phyloP scores from a whole-genome alignment of 1,140 invertebrate genomes.

The Leptoteleia sp. region DNA sequence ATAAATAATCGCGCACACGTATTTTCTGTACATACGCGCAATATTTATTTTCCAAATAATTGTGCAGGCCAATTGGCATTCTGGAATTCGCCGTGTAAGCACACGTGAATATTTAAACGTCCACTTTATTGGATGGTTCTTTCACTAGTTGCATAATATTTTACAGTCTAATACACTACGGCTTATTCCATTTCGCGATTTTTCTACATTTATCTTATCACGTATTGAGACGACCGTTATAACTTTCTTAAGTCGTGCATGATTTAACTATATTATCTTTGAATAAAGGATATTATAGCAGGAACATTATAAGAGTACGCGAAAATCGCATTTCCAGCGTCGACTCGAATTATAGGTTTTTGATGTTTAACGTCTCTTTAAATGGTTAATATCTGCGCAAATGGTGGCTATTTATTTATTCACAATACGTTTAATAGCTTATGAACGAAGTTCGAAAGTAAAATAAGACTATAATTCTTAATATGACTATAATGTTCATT shows the following conservation, averaged over 20 bases:
- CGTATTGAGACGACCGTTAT: slow-evolving; percentile 29
- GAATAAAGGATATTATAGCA: slow-evolving; percentile 52
- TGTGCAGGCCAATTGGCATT: not conserved
- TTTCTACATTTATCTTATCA: slow-evolving; percentile 45
- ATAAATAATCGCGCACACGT: slow-evolving; percentile 5
- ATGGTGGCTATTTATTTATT: slow-evolving; percentile 32
- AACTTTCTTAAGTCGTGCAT: slow-evolving; percentile 44
- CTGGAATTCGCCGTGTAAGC: not conserved
- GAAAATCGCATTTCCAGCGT: slow-evolving; percentile 35
- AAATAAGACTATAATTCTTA: too few species aligned
- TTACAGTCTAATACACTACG: slow-evolving; percentile 16
- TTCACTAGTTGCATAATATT: slow-evolving; percentile 40
- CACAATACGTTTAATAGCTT: slow-evolving; percentile 19
- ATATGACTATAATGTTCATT: too few species aligned
- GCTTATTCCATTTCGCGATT: slow-evolving; percentile 32
- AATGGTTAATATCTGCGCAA: slow-evolving; percentile 28
- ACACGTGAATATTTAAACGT: slow-evolving; percentile 9
- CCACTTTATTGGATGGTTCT: slow-evolving; percentile 31
- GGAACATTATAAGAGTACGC: slow-evolving; percentile 14
- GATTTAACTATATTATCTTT: slow-evolving; percentile 49
- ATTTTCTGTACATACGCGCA: not conserved
- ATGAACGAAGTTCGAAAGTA: too few species aligned
- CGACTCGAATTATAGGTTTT: slow-evolving; percentile 35
- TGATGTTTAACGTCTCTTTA: slow-evolving; percentile 22
- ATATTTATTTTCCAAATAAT: slow-evolving; percentile 10